A percentile compares a stretch with the other conserved stretches of the same genome.
Conservation (phyloP, 2,113 vertebrate species). For the Ceratotherium simum region DNA sequence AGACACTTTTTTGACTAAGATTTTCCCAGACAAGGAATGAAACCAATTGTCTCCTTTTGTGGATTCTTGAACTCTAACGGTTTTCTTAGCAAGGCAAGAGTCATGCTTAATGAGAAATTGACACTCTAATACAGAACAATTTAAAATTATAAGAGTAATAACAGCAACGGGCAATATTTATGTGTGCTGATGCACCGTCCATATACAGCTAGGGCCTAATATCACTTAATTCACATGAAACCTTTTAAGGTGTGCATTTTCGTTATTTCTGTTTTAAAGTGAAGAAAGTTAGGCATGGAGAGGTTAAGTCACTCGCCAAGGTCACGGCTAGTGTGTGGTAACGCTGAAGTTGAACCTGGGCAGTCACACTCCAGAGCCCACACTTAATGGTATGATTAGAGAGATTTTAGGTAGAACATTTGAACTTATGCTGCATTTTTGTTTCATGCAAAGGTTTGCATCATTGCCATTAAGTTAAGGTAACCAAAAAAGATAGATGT, state of each 20-base stretch:
- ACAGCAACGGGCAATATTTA: background rate
- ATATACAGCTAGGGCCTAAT: background rate
- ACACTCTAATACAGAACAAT: background rate
- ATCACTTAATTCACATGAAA: background rate
- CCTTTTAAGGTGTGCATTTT: background rate
- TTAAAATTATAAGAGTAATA: background rate
- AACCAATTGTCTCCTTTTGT: background rate
- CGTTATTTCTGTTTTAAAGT: background rate
- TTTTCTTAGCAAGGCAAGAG: background rate
- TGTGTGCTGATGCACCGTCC: background rate
- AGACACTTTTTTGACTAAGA: background rate
- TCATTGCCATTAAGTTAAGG: background rate
- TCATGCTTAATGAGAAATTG: background rate
- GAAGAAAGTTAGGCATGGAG: background rate
- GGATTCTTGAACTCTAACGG: background rate
- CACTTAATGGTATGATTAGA: background rate
- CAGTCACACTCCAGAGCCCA: background rate
- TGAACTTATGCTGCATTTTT: background rate
- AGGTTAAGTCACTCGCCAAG: background rate
- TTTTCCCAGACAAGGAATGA: background rate
- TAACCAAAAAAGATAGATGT: background rate
- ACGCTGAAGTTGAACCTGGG: background rate
- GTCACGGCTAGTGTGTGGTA: background rate
- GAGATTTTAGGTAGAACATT: background rate
- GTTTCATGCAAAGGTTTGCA: background rate